Conservation (phyloP, 2,888 invertebrate species). For the Meloe dianella region DNA sequence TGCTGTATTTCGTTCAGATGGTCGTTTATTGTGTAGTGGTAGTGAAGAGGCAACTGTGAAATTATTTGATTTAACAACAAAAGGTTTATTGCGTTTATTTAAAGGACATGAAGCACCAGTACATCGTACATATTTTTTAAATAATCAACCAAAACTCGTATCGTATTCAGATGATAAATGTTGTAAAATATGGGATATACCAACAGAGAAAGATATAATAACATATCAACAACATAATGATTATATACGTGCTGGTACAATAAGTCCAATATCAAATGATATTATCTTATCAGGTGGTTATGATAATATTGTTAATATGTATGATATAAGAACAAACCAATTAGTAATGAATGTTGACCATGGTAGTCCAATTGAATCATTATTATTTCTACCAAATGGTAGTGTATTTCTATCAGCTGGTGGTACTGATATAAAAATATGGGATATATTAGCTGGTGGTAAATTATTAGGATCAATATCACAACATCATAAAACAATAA, state of each 20-base stretch:
- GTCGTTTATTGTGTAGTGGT: conserved; percentile 83
- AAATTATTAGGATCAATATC: conserved; percentile 82
- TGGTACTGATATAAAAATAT: conserved; percentile 88
- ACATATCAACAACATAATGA: conserved; percentile 75
- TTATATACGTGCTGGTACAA: conserved; percentile 84
- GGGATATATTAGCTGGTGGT: conserved; percentile 91
- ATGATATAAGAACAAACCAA: conserved; percentile 78
- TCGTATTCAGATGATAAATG: conserved; percentile 93
- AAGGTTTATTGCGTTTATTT: conserved; percentile 79
- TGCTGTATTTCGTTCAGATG: conserved; percentile 82
- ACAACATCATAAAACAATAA: conserved; percentile 96
- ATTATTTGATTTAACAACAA: conserved; percentile 86
- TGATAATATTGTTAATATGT: conserved; percentile 86
- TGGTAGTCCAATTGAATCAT: conserved; percentile 87
- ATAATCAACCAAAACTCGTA: conserved; percentile 77
- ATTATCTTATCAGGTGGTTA: conserved; percentile 86
- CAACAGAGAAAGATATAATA: conserved; percentile 75
- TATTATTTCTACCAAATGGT: conserved; percentile 87
- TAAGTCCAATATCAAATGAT: conserved; percentile 77
- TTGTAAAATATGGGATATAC: conserved; percentile 89
- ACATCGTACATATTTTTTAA: conserved; percentile 82
- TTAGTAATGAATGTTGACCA: conserved; percentile 80
- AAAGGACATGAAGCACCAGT: conserved; percentile 82
- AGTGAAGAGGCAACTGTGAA: conserved; percentile 88
- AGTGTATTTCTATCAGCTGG: conserved; percentile 92